Evolutionary conservation across 1,140 invertebrate genomes (phyloP).

Genomic region (Polyergus mexicanus): DNA sequence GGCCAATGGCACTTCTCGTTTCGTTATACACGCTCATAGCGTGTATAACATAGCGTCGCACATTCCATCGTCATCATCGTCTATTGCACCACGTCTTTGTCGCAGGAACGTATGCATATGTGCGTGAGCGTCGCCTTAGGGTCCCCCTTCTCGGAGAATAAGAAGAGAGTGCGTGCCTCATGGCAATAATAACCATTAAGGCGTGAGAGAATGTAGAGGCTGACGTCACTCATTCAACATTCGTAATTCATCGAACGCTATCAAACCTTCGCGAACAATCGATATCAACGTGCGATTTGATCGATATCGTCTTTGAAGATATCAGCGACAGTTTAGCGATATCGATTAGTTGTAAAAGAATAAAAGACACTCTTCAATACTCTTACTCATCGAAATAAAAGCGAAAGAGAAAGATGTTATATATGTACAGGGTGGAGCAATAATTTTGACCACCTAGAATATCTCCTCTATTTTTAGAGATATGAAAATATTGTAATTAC

Average conservation of each 20-base stretch:
- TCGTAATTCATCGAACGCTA: slow-evolving; percentile 66
- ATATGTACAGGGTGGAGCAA: too few relatives aligned
- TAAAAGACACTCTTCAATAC: neutral
- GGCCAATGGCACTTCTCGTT: slow-evolving; percentile 76
- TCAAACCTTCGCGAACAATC: slow-evolving; percentile 55
- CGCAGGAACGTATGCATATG: slow-evolving; percentile 52
- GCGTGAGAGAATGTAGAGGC: slow-evolving; percentile 82
- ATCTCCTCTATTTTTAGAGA: too few relatives aligned
- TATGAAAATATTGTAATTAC: too few relatives aligned
- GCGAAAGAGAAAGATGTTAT: neutral
- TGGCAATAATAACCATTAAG: slow-evolving; percentile 83
- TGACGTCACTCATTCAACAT: slow-evolving; percentile 82
- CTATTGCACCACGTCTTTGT: slow-evolving; percentile 4
- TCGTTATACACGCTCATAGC: slow-evolving; percentile 62
- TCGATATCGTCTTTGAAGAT: neutral
- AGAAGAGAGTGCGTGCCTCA: slow-evolving; percentile 81
- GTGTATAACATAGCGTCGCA: slow-evolving; percentile 44
- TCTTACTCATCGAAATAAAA: neutral
- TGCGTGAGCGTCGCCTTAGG: slow-evolving; percentile 44
- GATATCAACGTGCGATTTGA: slow-evolving; percentile 4
- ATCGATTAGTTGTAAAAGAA: neutral
- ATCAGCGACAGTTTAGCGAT: neutral
- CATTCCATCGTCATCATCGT: slow-evolving; percentile 56
- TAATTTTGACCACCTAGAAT: too few relatives aligned
- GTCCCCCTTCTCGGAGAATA: slow-evolving; percentile 60